Percentiles rank a stretch among this genome's conserved stretches.
These are phyloP conservation scores for Papilio xuthus DNA, from an alignment of 1,140 invertebrate genomes.

Conservation along the genomic window DNA sequence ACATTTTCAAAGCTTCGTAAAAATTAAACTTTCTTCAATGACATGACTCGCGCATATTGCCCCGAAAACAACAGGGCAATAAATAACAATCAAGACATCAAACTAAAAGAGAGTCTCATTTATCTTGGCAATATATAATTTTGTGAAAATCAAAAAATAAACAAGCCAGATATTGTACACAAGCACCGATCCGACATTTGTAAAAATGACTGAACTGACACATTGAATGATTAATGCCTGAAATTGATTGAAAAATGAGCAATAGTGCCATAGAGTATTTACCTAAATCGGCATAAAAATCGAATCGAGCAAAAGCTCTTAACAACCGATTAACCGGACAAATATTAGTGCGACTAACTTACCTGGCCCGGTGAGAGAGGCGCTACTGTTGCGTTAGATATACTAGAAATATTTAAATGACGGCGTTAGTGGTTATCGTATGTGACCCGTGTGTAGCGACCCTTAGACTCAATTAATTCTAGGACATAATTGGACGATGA, in stretches of 20 bases:
- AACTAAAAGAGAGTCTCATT: conserved; percentile 53
- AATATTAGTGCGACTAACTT: neutral
- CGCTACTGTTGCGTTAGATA: no score
- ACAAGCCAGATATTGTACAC: conserved; percentile 63
- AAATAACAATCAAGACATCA: conserved; percentile 45
- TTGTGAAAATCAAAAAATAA: conserved; percentile 67
- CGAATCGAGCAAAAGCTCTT: neutral
- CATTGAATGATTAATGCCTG: conserved; percentile 47
- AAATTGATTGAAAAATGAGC: conserved; percentile 15
- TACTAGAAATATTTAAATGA: no score
- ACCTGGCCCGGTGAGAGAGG: neutral
- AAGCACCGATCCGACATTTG: conserved; percentile 70
- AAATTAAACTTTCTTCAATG: conserved; percentile 52
- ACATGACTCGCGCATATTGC: conserved; percentile 43
- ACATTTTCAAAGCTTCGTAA: conserved; percentile 73
- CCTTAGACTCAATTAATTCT: no score
- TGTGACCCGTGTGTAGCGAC: no score
- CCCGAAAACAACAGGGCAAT: conserved; percentile 40
- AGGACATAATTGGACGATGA: no score
- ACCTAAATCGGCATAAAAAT: neutral
- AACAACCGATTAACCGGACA: neutral
- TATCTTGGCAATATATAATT: conserved; percentile 52
- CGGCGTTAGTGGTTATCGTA: no score
- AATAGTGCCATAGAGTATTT: neutral
- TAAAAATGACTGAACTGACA: conserved; percentile 59